Evolutionary conservation across 2,797 vertebrate genomes (phyloP).

Genomic region (Alosa sapidissima): DNA sequence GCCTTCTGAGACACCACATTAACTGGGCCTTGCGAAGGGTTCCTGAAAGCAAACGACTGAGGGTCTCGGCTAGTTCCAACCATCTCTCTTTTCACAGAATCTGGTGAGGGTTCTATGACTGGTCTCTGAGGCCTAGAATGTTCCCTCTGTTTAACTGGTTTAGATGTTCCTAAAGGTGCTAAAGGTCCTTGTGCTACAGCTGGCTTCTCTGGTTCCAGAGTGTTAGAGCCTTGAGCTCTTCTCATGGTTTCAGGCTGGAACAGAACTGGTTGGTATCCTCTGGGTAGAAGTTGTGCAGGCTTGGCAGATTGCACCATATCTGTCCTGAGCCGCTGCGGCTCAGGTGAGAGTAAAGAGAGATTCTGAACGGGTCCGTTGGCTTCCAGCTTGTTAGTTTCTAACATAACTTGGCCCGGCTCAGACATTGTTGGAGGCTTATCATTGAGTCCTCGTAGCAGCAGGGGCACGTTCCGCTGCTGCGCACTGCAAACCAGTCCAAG

Average conservation of each 20-base stretch:
- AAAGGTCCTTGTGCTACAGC: not conserved
- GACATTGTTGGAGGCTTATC: not conserved
- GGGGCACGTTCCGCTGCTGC: not conserved
- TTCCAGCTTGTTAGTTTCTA: not conserved
- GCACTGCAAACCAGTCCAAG: not conserved
- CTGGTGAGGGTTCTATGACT: not conserved
- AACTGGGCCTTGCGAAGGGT: not conserved
- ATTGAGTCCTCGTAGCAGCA: not conserved
- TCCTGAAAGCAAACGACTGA: not conserved
- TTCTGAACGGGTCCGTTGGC: not conserved
- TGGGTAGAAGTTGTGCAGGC: not conserved
- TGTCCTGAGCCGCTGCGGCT: not conserved
- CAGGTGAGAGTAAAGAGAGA: not conserved
- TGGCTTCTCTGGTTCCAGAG: not conserved
- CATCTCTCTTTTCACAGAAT: not conserved
- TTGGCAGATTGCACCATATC: not conserved
- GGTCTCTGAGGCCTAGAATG: not conserved
- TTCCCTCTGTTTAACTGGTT: not conserved
- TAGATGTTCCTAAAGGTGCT: not conserved
- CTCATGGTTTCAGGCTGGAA: not conserved
- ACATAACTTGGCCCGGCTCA: not conserved
- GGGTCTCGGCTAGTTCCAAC: not conserved
- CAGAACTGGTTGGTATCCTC: not conserved
- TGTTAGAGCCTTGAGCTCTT: not conserved
- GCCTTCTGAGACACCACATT: not conserved